Evolutionary conservation across 2,797 vertebrate species (phyloP).

Genomic region (Sandelia bainsii): DNA sequence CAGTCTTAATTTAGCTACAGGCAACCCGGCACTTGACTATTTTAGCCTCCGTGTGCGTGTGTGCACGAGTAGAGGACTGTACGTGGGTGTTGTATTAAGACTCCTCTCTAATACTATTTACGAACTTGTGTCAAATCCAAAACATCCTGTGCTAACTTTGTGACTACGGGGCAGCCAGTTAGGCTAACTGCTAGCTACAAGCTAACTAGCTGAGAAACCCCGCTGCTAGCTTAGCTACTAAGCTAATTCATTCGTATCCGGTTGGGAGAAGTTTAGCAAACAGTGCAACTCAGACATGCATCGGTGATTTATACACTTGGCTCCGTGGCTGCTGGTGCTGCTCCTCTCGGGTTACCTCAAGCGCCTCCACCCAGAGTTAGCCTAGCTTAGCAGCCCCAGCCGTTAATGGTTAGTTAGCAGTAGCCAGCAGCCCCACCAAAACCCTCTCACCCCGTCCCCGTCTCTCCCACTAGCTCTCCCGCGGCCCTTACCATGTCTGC

Average conservation of each 20-base stretch:
- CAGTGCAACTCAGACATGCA: conserved; percentile 24
- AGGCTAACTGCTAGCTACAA: conserved; percentile 48
- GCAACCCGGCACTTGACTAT: conserved; percentile 75
- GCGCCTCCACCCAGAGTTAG: conserved; percentile 54
- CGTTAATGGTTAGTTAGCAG: conserved; percentile 58
- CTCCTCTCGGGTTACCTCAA: conserved; percentile 62
- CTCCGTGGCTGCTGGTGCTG: conserved; percentile 13
- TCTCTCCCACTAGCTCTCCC: conserved; percentile 51
- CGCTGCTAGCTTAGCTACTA: conserved; percentile 24
- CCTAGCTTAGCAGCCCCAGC: conserved; percentile 62
- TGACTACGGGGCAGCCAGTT: conserved; percentile 44
- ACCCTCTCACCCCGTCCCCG: conserved; percentile 50
- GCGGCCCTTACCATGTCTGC: conserved; percentile 87
- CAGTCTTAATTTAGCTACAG: conserved; percentile 80
- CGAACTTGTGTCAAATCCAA: conserved; percentile 79
- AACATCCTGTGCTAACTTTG: conserved; percentile 81
- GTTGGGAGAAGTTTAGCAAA: conserved; percentile 26
- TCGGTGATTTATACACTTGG: conserved; percentile 47
- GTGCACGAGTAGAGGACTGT: conserved; percentile 40
- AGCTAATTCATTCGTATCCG: conserved; percentile 38
- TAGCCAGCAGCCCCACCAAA: conserved; percentile 65
- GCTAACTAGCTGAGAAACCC: conserved; percentile 36
- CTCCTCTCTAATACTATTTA: conserved; percentile 23
- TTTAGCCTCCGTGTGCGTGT: conserved; percentile 69
- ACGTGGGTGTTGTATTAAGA: conserved; percentile 52